Evolutionary conservation across 2,888 invertebrate species (phyloP), one percentile per base, ranked within the genome.

Genomic region (Eilema griseolum): DNA sequence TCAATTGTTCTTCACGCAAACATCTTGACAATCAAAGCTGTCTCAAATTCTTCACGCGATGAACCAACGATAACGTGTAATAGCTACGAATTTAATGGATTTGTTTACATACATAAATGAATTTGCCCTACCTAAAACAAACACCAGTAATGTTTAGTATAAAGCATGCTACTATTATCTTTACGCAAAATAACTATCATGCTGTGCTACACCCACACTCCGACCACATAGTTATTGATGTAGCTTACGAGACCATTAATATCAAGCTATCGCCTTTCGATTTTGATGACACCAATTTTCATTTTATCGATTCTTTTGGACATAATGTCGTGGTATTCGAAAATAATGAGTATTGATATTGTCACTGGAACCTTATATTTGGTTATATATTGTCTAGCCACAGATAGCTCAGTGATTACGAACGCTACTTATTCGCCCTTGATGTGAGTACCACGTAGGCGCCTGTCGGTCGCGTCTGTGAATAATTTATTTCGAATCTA

Each of bases 401-500:
- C 33, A 63, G 62, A 37, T 63, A 70, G 57, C 74, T 75, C 75
- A 83, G 77, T 81, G 75, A 79, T 81, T 81, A 79, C 75, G 69
- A 80, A 72, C 72, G 73, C 80, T 74, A 77, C 77, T 85, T 84
- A 86, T 84, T 81, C 85, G 88, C 86, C 86, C 88, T 86, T 88
- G 88, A 88, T 85, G 86, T 87, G 86, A 82, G 71, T 78, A 82
- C 76, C 81, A 77, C 80, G 75, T 76, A 78, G 88, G 89, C 88
- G 88, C 87, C 89, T 86, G 85, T 83, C 83, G 87, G 90, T 90
- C 89, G 89, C 86, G 88, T 86, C 89, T 86, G 86, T 88, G 89
- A 88, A 91, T 92, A 92, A 93, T 92, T 92, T 90, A 85, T 88
- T 83, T 88, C 84, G 89, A 90, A 91, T 93, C 89, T 91, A 92